phyloP scores from a whole-genome alignment of 2,888 invertebrate genomes.

The Anorthoa munda region DNA sequence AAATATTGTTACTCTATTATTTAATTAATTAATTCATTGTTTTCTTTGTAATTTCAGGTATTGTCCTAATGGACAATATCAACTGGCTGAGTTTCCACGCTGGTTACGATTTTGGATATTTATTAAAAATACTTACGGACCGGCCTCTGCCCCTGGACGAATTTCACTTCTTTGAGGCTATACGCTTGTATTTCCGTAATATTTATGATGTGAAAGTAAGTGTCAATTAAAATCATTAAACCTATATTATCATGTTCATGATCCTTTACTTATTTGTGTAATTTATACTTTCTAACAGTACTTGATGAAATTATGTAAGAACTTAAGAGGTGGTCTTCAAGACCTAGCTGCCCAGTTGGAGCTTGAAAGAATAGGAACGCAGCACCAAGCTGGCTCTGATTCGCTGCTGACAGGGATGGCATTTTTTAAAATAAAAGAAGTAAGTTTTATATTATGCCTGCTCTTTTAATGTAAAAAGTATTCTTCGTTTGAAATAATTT shows the following conservation, averaged over 20 bases:
- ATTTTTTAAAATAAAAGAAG: conserved; percentile 93
- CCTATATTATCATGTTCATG: neutral
- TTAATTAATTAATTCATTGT: neutral
- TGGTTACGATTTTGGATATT: conserved; percentile 99
- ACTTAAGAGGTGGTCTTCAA: conserved; percentile 99
- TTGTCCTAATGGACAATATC: conserved; percentile 98
- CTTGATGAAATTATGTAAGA: conserved; percentile 99
- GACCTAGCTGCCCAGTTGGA: conserved; percentile 98
- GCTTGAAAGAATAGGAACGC: conserved; percentile 97
- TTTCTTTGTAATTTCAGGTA: conserved; percentile 89
- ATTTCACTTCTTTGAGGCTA: conserved; percentile 98
- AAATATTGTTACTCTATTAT: neutral
- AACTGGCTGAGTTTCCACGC: conserved; percentile 99
- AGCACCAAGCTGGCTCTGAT: conserved; percentile 99
- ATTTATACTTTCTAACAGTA: conserved; percentile 90
- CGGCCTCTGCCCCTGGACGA: conserved; percentile 98
- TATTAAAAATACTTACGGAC: conserved; percentile 98
- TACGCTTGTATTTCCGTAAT: conserved; percentile 98
- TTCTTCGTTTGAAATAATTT: neutral
- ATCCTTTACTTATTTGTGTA: neutral
- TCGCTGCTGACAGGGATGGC: conserved; percentile 98
- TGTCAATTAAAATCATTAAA: conserved; percentile 30
- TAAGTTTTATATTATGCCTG: conserved; percentile 49
- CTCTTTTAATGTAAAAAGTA: neutral
- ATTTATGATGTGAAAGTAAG: conserved; percentile 99